Conservation (phyloP, 1,140 invertebrate genomes). For the Melitaea cinxia region DNA sequence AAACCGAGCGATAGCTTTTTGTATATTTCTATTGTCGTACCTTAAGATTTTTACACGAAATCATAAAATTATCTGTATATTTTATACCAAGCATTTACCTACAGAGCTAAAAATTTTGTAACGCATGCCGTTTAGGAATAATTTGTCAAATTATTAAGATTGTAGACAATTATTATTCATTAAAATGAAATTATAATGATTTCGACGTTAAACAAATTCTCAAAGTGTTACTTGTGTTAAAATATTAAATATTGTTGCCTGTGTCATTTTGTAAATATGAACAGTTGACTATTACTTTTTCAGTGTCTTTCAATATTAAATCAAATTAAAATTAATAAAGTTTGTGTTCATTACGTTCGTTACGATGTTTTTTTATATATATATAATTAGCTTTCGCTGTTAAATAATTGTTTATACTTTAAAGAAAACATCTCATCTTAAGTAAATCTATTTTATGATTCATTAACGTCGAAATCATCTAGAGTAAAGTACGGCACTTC, state of each 20-base stretch:
- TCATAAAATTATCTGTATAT: slow-evolving; percentile 70
- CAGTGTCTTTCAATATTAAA: background rate
- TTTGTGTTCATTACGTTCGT: background rate
- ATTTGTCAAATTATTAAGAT: slow-evolving; percentile 32
- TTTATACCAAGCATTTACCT: slow-evolving; percentile 67
- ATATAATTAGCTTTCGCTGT: background rate
- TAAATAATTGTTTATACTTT: slow-evolving; percentile 17
- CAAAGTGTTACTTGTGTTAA: background rate
- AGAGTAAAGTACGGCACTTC: slow-evolving; percentile 32
- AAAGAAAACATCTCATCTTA: background rate
- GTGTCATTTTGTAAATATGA: background rate
- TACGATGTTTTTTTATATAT: background rate
- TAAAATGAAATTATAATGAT: slow-evolving; percentile 29
- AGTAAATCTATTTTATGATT: slow-evolving; percentile 12
- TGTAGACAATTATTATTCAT: slow-evolving; percentile 19
- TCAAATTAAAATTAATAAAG: background rate
- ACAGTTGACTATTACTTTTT: background rate
- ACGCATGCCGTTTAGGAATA: slow-evolving; percentile 38
- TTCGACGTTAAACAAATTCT: slow-evolving; percentile 29
- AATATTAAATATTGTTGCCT: background rate
- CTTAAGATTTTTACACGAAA: slow-evolving; percentile 72
- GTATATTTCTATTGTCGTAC: slow-evolving; percentile 76
- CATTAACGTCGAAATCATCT: slow-evolving; percentile 44
- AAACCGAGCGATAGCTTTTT: slow-evolving; percentile 71
- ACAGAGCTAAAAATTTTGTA: slow-evolving; percentile 60